phyloP scores from a whole-genome alignment of 2,888 invertebrate species.

The Physocephala rufipes region DNA sequence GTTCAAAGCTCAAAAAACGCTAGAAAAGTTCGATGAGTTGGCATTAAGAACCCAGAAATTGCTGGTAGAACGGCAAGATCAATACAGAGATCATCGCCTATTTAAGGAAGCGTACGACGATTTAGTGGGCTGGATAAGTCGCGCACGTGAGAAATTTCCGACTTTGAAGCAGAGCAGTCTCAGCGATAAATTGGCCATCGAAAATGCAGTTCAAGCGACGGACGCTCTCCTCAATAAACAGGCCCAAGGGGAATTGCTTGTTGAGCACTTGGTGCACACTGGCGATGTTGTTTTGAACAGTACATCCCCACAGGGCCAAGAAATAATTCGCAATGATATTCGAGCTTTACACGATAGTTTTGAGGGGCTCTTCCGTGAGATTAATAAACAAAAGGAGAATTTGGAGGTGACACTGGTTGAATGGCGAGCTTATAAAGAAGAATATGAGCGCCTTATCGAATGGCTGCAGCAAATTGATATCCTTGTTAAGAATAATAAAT shows the following conservation, averaged over 20 bases:
- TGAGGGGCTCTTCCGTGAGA: slow-evolving; percentile 84
- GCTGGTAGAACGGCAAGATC: slow-evolving; percentile 81
- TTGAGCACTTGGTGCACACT: slow-evolving; percentile 87
- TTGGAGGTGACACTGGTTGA: slow-evolving; percentile 82
- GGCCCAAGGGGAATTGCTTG: slow-evolving; percentile 86
- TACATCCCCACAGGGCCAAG: slow-evolving; percentile 82
- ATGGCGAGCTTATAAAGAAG: slow-evolving; percentile 92
- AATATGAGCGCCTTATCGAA: slow-evolving; percentile 89
- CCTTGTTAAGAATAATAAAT: slow-evolving; percentile 88
- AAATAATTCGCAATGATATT: slow-evolving; percentile 84
- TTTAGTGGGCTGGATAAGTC: slow-evolving; percentile 85
- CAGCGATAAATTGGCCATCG: slow-evolving; percentile 87
- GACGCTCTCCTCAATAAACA: slow-evolving; percentile 87
- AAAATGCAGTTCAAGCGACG: slow-evolving; percentile 87
- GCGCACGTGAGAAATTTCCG: slow-evolving; percentile 89
- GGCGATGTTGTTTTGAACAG: slow-evolving; percentile 87
- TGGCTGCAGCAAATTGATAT: slow-evolving; percentile 94
- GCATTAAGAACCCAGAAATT: slow-evolving; percentile 81
- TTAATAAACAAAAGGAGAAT: slow-evolving; percentile 84
- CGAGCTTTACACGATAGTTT: slow-evolving; percentile 86
- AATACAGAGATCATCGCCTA: slow-evolving; percentile 85
- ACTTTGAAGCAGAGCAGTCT: slow-evolving; percentile 84
- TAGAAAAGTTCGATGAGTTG: slow-evolving; percentile 83
- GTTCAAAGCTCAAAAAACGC: slow-evolving; percentile 83
- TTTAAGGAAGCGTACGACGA: slow-evolving; percentile 94